Conservation (phyloP, 2,797 vertebrate genomes). For the Scomberomorus guttatus region DNA sequence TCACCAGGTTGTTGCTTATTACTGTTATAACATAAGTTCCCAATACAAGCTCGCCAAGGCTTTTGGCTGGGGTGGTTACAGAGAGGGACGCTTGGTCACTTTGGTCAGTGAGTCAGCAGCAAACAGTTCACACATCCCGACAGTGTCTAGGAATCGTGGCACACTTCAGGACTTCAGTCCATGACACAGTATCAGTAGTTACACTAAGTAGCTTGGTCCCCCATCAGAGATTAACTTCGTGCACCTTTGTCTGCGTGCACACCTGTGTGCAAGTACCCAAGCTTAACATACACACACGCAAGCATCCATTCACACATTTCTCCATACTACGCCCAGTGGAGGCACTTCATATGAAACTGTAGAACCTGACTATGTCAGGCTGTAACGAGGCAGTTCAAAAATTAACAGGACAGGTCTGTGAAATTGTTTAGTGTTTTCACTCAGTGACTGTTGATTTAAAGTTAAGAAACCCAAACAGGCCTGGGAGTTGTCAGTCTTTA, state of each 20-base stretch:
- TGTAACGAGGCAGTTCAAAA: conserved; percentile 77
- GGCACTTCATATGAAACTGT: conserved; percentile 84
- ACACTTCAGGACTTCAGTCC: conserved; percentile 78
- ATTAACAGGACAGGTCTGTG: conserved; percentile 29
- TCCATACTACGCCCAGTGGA: conserved; percentile 79
- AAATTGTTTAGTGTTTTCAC: conserved; percentile 58
- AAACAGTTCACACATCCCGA: conserved; percentile 79
- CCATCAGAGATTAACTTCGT: conserved; percentile 74
- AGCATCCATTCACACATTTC: conserved; percentile 51
- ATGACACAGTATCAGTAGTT: conserved; percentile 88
- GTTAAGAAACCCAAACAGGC: conserved; percentile 25
- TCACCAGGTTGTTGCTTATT: conserved; percentile 44
- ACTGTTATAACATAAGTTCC: conserved; percentile 38
- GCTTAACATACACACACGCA: conserved; percentile 65
- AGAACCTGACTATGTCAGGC: conserved; percentile 81
- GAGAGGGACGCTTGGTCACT: conserved; percentile 80
- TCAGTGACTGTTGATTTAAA: conserved; percentile 10
- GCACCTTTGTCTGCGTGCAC: conserved; percentile 66
- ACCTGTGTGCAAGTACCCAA: conserved; percentile 78
- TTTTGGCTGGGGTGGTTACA: conserved; percentile 58
- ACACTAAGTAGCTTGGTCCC: conserved; percentile 81
- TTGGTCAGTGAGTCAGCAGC: conserved; percentile 86
- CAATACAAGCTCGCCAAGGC: conserved; percentile 54
- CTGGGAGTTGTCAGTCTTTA: conserved; percentile 10
- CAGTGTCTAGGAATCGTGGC: conserved; percentile 75